Conservation (phyloP, 2,113 vertebrate species). For the Ochotona princeps region DNA sequence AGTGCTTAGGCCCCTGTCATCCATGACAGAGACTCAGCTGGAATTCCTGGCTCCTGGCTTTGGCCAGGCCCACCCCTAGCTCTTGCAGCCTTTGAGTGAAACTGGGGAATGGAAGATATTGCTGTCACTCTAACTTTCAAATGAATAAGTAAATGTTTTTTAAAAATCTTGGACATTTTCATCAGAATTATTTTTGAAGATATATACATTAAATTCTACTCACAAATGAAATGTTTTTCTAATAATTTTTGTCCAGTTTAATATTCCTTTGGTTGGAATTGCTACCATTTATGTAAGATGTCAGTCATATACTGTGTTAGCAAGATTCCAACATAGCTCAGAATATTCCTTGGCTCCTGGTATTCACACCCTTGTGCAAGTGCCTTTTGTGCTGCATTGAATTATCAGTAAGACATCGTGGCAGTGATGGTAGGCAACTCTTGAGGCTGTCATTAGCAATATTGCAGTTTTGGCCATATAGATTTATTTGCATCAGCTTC, state of each 20-base stretch:
- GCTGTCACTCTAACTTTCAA: too few species aligned
- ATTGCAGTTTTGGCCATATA: background rate
- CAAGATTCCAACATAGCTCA: background rate
- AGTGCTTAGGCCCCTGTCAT: too few species aligned
- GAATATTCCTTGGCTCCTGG: background rate
- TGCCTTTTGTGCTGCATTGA: background rate
- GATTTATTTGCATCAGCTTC: background rate
- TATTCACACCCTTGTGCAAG: background rate
- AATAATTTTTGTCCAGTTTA: background rate
- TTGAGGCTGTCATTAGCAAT: background rate
- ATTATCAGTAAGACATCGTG: background rate
- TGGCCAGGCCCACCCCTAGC: too few species aligned
- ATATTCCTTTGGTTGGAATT: background rate
- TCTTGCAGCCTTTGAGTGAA: too few species aligned
- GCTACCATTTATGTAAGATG: background rate
- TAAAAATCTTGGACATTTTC: background rate
- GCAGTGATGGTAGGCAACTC: background rate
- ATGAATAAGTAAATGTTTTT: too few species aligned
- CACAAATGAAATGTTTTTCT: constrained; percentile 13
- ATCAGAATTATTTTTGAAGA: background rate
- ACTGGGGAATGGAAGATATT: too few species aligned
- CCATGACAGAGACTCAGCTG: too few species aligned
- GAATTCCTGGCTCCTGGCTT: too few species aligned
- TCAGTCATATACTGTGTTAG: background rate
- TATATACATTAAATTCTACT: constrained; percentile 29